A percentile compares a stretch with the other conserved stretches of the same genome.
phyloP scores from a whole-genome alignment of 2,797 vertebrate genomes.

The Sebastes kiyomatsui region DNA sequence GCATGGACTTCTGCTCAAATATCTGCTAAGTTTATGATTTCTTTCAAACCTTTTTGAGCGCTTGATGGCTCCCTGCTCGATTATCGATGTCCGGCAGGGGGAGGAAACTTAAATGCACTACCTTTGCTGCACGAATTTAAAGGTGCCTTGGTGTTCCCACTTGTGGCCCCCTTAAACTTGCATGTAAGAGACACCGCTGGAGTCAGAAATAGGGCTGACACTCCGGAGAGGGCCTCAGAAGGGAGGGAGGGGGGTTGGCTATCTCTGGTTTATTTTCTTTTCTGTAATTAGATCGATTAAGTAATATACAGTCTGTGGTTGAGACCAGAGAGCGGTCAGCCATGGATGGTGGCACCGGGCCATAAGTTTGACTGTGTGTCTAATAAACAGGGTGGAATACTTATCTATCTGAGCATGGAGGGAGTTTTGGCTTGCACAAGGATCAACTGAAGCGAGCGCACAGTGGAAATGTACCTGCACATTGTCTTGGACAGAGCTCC shows the following conservation, averaged over 20 bases:
- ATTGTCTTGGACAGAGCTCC: constrained; percentile 43
- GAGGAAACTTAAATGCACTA: constrained; percentile 76
- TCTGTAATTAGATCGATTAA: constrained; percentile 80
- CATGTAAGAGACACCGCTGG: constrained; percentile 83
- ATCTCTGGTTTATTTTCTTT: constrained; percentile 84
- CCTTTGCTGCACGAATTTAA: constrained; percentile 82
- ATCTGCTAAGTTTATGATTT: constrained; percentile 59
- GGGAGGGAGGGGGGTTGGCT: constrained; percentile 29
- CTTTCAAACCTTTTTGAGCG: constrained; percentile 58
- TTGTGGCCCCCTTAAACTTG: constrained; percentile 81
- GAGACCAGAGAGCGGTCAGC: constrained; percentile 71
- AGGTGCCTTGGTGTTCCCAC: constrained; percentile 85
- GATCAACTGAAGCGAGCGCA: constrained; percentile 36
- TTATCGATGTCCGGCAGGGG: constrained; percentile 57
- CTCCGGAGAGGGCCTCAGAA: constrained; percentile 72
- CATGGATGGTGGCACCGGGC: constrained; percentile 56
- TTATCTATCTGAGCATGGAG: constrained; percentile 61
- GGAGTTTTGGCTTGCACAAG: constrained; percentile 52
- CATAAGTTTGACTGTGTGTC: constrained; percentile 46
- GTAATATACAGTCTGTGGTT: constrained; percentile 75
- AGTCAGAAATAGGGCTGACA: constrained; percentile 87
- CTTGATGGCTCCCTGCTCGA: constrained; percentile 52
- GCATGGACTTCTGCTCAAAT: constrained; percentile 79
- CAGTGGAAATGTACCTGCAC: constrained; percentile 43
- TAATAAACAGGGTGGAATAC: constrained; percentile 70